These are phyloP conservation scores for Geopemphigus sp. DNA, from an alignment of 1,140 invertebrate genomes.

Conservation along the genomic window DNA sequence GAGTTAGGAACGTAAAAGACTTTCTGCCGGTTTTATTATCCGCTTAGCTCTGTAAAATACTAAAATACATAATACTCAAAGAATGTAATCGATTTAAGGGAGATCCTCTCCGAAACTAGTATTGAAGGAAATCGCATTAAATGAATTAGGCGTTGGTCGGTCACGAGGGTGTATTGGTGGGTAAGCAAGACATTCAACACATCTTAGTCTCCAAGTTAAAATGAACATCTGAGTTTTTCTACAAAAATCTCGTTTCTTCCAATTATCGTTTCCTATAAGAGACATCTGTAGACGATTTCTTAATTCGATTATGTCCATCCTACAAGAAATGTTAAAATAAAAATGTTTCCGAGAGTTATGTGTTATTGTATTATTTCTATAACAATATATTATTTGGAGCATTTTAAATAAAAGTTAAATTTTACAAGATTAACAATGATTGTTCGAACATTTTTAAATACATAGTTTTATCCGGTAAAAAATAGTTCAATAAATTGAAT, in stretches of 20 bases:
- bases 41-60: not conserved
- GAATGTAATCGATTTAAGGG: conserved; percentile 24
- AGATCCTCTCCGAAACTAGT: not conserved
- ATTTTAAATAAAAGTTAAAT: not conserved
- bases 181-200: conserved; percentile 7
- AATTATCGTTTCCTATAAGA: conserved; percentile 8
- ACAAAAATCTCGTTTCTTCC: not conserved
- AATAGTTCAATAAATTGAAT: not conserved
- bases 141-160: conserved; percentile 12
- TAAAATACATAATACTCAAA: conserved; percentile 7
- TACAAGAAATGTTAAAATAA: not conserved
- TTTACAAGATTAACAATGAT: not conserved
- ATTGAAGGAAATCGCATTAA: conserved; percentile 12
- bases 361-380: not conserved
- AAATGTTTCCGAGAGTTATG: not conserved
- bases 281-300: not conserved
- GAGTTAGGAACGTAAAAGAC: not conserved
- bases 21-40: not conserved
- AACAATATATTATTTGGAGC: not conserved
- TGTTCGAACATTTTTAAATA: not conserved
- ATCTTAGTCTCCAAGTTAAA: conserved; percentile 6
- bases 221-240: conserved; percentile 18
- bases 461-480: not conserved
- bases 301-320: conserved; percentile 1
- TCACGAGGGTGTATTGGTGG: not conserved